Percentiles rank a stretch among this genome's conserved stretches.
These are phyloP conservation scores for Heliornis fulica DNA, from an alignment of 2,113 vertebrate genomes.

Conservation along the genomic window DNA sequence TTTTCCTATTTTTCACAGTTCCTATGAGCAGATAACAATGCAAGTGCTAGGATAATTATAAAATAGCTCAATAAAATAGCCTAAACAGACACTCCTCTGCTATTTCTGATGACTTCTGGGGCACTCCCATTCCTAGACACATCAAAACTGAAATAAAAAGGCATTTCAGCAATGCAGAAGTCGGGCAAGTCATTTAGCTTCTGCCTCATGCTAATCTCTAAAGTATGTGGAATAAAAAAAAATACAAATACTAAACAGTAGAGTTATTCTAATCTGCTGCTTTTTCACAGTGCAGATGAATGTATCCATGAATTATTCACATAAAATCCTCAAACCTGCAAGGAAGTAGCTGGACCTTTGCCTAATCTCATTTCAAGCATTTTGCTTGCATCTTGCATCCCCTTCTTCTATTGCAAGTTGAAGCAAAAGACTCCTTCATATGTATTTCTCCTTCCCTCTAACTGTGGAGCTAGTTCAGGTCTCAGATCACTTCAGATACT, in stretches of 20 bases:
- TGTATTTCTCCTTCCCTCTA: not conserved
- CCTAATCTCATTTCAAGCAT: not conserved
- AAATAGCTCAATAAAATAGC: not conserved
- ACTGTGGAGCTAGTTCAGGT: not conserved
- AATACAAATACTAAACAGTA: not conserved
- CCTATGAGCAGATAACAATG: not conserved
- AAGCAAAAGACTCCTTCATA: not conserved
- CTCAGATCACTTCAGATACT: not conserved
- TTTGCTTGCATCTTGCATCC: not conserved
- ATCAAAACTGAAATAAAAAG: not conserved
- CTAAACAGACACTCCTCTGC: not conserved
- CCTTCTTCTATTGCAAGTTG: not conserved
- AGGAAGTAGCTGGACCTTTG: not conserved
- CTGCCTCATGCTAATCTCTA: not conserved
- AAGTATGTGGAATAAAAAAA: not conserved
- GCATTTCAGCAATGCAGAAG: not conserved
- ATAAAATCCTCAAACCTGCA: not conserved
- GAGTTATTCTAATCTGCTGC: not conserved
- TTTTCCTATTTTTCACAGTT: no score
- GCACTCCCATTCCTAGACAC: not conserved
- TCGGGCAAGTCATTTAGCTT: not conserved
- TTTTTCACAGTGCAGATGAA: not conserved
- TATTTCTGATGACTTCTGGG: not conserved
- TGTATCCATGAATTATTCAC: not conserved
- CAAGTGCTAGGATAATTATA: not conserved